Percentiles rank a stretch among this genome's conserved stretches.
phyloP scores from a whole-genome alignment of 2,797 vertebrate genomes.

The Peromyscus melanophrys region DNA sequence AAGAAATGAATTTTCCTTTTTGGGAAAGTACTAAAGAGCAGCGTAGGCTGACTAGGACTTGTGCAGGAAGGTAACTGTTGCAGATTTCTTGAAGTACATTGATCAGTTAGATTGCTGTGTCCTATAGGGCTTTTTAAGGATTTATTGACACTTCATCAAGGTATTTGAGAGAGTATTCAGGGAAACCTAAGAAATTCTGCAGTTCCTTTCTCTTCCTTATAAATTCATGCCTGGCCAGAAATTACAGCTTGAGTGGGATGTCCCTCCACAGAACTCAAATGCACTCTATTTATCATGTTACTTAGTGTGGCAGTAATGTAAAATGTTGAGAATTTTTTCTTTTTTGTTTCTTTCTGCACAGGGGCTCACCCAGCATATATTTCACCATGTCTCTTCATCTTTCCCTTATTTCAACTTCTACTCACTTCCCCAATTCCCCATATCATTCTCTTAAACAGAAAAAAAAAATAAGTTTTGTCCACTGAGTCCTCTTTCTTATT shows the following conservation, averaged over 20 bases:
- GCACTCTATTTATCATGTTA: conserved; percentile 84
- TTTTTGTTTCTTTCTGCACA: conserved; percentile 81
- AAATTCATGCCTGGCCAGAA: conserved; percentile 80
- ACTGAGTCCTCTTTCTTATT: conserved; percentile 83
- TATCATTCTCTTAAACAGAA: conserved; percentile 79
- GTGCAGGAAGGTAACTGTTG: conserved; percentile 73
- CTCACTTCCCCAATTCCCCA: conserved; percentile 79
- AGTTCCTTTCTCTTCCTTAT: conserved; percentile 82
- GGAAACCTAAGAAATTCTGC: conserved; percentile 84
- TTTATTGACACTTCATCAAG: conserved; percentile 87
- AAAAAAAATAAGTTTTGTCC: conserved; percentile 80
- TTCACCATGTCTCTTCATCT: conserved; percentile 85
- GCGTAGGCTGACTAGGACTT: conserved; percentile 58
- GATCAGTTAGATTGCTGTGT: conserved; percentile 86
- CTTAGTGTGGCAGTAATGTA: conserved; percentile 85
- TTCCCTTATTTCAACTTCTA: conserved; percentile 83
- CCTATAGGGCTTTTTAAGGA: conserved; percentile 87
- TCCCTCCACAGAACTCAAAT: conserved; percentile 83
- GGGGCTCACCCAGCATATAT: conserved; percentile 82
- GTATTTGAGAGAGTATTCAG: conserved; percentile 85
- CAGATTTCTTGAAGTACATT: conserved; percentile 81
- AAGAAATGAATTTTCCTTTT: conserved; percentile 71
- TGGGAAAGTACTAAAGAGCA: conserved; percentile 56
- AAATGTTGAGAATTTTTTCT: conserved; percentile 88
- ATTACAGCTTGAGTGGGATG: conserved; percentile 86